Base-by-base conservation (phyloP, 2,797 vertebrate genomes). In the Tapera naevia region DNA sequence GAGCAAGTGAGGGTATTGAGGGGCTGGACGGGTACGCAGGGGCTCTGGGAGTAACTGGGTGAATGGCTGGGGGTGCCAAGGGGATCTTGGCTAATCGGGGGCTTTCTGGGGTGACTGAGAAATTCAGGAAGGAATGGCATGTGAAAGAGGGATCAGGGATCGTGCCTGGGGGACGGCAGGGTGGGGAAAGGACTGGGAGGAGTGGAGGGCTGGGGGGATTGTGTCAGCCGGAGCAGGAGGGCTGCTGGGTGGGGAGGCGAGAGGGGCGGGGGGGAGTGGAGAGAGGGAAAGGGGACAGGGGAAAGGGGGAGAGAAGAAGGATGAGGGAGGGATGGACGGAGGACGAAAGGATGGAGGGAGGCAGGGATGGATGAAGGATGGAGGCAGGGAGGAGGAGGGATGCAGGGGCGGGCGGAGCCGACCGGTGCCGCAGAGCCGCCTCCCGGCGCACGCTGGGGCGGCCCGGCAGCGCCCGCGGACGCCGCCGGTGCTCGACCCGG, bases 381-480 rank as follows among this genome's bases (percentile, higher is more conserved):
- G 27, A 73, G 37, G 25, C n/a, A n/a, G 73, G 51, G n/a, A 65
- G 35, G 28, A 15, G 88, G 67, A 10, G 65, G 50, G 69, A 78
- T 48, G 72, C 67, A 62, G 87, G 48, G 66, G 87, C 92, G 57
- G 94, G 94, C 89, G 94, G 94, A 81, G 94, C 79, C 86, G 89
- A 21, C 50, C 71, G 71, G 80, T 90, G 94, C 92, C 91, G 91
- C 89, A 94, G 86, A 92, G 89, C 70, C 87, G 57, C 92, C 83
- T 81, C 43, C 56, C 83, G 78, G 79, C 86, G 65, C 79, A 76
- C 75, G 70, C 80, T 28, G 80, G 65, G 54, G 43, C 27, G 39
- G 56, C 67, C 69, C 56, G 61, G 62, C 72, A 73, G 67, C 43
- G 66, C 32, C 79, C 58, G 79, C 78, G 30, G 72, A 69, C 50